Evolutionary conservation across 2,888 invertebrate species (phyloP), one percentile per base, ranked within the genome.

Genomic region (Ypsolopha sequella): DNA sequence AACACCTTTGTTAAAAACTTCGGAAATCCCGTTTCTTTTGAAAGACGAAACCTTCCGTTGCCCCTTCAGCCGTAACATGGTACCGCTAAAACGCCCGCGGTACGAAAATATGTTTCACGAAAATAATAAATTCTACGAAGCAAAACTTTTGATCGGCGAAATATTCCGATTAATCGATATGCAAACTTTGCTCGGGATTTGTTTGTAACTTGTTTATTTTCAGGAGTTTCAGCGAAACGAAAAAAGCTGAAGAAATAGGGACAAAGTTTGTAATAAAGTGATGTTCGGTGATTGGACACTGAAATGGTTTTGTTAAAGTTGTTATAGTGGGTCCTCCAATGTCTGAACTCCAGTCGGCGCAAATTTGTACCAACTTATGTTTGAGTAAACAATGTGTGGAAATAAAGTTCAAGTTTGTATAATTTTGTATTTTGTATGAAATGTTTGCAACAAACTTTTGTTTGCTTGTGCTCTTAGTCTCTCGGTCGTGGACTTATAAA

Each of bases 191-290:
- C 43, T 13, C 13, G 13, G 47, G 36, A 36, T 47, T 8, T 8
- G 8, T 13, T 45, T n/a, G n/a, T 9, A 47, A 47, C 36, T 47
- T 36, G 47, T 47, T 47, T 47, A 47, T 47, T 38, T 36, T 36
- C 13, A 11, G n/a, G 13, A 47, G 47, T 47, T 47, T 14, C 13
- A 43, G 36, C 13, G 36, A 14, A 9, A 36, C 36, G 36, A 47
- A 47, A 24, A 24, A 24, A 24, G 24, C 4, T 2, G 24, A 24
- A 24, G 24, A 24, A 24, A 24, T 24, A 4, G 47, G 14, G 47
- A 13, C 8, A 44, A 33, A 41, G 41, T 41, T 41, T 41, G 7
- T 11, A 10, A 41, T 41, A 41, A 41, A 8, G 38, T 38, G 14
- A 13, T 13, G 11, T 43, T 13, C 14, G 43, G 8, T 14, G 14